Percentiles rank a stretch among this genome's conserved stretches.
Conservation (phyloP, 2,797 vertebrate species). For the Enteromius fasciolatus region DNA sequence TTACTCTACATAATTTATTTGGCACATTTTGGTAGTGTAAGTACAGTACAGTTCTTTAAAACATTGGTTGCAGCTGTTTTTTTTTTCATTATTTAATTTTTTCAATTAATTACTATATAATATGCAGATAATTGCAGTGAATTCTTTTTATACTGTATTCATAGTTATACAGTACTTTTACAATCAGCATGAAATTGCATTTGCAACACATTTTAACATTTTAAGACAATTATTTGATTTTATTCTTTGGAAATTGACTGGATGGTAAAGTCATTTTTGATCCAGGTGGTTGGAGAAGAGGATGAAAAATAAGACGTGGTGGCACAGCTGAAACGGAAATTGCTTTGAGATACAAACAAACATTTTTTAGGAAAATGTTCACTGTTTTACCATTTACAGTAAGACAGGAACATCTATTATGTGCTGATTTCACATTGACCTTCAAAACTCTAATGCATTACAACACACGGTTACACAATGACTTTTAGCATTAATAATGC, state of each 20-base stretch:
- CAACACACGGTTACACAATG: neutral
- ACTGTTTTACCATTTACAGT: neutral
- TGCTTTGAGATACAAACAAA: neutral
- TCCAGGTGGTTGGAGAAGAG: neutral
- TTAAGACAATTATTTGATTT: slow-evolving; percentile 1
- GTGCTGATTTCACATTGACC: neutral
- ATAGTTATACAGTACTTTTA: neutral
- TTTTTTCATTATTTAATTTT: neutral
- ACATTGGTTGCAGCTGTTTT: neutral
- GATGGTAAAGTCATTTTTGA: neutral
- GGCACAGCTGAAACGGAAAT: neutral
- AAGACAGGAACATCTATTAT: neutral
- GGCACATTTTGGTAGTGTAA: neutral
- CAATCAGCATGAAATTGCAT: neutral
- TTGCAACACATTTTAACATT: neutral
- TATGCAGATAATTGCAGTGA: neutral
- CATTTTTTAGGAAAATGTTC: neutral
- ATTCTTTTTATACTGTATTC: neutral
- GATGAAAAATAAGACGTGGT: neutral
- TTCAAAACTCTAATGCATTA: neutral
- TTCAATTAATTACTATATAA: neutral
- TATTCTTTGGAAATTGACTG: neutral
- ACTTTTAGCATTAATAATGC: neutral
- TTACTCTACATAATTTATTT: neutral
- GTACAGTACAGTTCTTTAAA: neutral